phyloP scores from a whole-genome alignment of 2,113 vertebrate genomes.

The Sinocyclocheilus maitianheensis region DNA sequence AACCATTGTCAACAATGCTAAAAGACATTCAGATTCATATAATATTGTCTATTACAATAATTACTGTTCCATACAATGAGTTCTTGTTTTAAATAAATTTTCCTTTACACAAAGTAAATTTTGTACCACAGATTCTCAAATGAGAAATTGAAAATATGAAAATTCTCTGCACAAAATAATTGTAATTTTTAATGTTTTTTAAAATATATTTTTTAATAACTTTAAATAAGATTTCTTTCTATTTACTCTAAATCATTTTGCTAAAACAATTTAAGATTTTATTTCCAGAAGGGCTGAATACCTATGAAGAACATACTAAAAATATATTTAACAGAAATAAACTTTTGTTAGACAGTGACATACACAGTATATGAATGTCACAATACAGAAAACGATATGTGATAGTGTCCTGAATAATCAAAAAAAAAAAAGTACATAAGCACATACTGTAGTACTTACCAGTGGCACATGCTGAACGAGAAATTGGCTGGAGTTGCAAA shows the following conservation, averaged over 20 bases:
- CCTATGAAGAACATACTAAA: background rate
- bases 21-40: background rate
- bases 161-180: no score
- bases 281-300: no score
- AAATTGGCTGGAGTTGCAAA: conserved; percentile 68
- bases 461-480: conserved; percentile 65
- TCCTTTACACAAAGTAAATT: background rate
- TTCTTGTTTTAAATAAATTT: background rate
- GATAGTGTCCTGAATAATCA: background rate
- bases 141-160: background rate
- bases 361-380: background rate
- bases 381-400: background rate
- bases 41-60: no score
- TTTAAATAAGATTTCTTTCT: background rate
- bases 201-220: background rate
- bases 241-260: background rate
- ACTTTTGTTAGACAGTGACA: background rate
- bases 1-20: background rate
- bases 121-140: background rate
- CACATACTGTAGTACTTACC: conserved; percentile 58
- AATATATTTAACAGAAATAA: background rate
- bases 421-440: background rate
- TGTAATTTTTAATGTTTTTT: no score
- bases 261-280: background rate
- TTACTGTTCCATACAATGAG: background rate